A percentile compares a stretch with the other conserved stretches of the same genome.
Conservation (phyloP, 2,113 vertebrate genomes). For the Astur gentilis region DNA sequence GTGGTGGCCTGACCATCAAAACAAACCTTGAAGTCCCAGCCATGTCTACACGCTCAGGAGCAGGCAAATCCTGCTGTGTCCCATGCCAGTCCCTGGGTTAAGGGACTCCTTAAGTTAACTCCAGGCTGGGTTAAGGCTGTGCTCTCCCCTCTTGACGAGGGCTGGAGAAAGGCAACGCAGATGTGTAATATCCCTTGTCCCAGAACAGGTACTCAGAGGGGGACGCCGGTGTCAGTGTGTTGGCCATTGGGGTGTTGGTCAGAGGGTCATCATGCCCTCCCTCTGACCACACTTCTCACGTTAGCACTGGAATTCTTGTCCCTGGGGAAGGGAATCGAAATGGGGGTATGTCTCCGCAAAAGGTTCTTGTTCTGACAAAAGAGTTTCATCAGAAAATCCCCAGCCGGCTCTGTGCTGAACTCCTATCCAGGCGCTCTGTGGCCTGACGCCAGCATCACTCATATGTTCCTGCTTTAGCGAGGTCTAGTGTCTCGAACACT, state of each 20-base stretch:
- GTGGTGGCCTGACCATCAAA: not conserved
- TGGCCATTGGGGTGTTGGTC: not conserved
- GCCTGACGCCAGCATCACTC: not conserved
- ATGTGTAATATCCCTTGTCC: rapidly evolving
- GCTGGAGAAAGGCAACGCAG: not conserved
- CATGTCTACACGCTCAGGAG: not conserved
- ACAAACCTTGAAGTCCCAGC: not conserved
- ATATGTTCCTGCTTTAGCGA: not conserved
- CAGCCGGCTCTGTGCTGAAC: not conserved
- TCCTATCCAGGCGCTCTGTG: not conserved
- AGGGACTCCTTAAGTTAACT: not conserved
- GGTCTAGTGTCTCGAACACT: not conserved
- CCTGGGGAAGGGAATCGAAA: not conserved
- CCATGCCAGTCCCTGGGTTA: not conserved
- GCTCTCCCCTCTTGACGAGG: not conserved
- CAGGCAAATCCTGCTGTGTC: not conserved
- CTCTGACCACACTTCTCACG: not conserved
- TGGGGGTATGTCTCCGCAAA: not conserved
- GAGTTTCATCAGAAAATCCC: not conserved
- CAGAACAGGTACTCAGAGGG: not conserved
- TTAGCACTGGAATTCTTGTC: not conserved
- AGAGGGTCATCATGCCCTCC: not conserved
- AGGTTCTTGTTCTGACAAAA: not conserved
- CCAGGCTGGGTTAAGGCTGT: not conserved
- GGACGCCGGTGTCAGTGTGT: not conserved